phyloP scores from a whole-genome alignment of 2,888 invertebrate genomes.

The Ceriagrion tenellum region DNA sequence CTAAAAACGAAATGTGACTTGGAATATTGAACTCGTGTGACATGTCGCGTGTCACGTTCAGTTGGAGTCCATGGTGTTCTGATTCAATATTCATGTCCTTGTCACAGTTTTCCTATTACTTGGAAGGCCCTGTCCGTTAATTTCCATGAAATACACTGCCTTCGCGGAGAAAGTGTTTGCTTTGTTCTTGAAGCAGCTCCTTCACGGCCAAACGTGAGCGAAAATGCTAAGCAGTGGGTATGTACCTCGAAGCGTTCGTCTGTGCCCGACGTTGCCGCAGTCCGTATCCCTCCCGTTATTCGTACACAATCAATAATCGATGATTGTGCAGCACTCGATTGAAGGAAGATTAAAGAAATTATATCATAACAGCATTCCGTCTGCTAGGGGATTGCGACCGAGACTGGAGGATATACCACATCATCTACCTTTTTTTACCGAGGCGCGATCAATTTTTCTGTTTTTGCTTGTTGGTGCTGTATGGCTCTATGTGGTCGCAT shows the following conservation, averaged over 20 bases:
- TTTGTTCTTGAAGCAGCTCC: not conserved
- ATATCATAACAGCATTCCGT: no score
- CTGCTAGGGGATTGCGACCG: no score
- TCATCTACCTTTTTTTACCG: no score
- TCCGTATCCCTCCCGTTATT: no score
- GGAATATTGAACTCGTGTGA: no score
- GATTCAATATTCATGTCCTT: not conserved
- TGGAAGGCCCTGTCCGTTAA: not conserved
- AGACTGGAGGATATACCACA: no score
- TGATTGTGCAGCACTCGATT: not conserved
- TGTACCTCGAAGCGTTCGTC: not conserved
- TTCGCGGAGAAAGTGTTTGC: slow-evolving; percentile 23
- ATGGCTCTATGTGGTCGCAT: no score
- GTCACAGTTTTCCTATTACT: not conserved
- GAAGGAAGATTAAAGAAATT: no score
- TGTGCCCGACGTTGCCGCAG: no score
- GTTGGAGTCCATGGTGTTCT: not conserved
- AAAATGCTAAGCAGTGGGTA: not conserved
- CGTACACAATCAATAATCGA: not conserved
- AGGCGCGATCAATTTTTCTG: no score
- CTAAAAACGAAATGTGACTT: no score
- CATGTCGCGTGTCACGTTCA: not conserved
- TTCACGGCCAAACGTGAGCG: not conserved
- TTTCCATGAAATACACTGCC: not conserved
- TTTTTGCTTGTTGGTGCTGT: no score